Evolutionary conservation across 2,888 invertebrate species (phyloP).

Genomic region (Pharmacophagus antenor): DNA sequence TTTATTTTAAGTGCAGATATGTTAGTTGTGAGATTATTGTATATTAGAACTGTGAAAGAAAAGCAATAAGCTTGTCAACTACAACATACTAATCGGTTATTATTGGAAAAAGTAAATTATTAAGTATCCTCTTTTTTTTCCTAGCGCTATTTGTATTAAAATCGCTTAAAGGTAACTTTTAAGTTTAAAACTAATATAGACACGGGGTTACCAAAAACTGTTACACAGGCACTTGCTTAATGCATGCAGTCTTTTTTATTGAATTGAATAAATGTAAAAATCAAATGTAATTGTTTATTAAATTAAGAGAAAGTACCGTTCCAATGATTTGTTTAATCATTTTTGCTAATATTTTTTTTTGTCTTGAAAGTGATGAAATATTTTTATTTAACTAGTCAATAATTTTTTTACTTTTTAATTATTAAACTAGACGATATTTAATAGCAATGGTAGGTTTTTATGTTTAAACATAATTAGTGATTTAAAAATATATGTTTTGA

Average conservation of each 20-base stretch:
- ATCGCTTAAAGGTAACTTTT: background rate
- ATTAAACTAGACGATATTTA: no score
- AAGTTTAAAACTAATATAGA: background rate
- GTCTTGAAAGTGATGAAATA: no score
- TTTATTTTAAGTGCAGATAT: constrained; percentile 28
- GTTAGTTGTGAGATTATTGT: constrained; percentile 16
- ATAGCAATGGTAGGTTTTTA: no score
- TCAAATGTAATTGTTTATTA: background rate
- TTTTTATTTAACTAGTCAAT: no score
- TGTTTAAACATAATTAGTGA: background rate
- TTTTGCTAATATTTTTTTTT: background rate
- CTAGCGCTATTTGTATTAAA: background rate
- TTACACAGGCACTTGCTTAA: no score
- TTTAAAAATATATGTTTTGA: no score
- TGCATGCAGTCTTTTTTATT: no score
- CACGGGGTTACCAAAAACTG: no score
- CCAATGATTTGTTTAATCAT: background rate
- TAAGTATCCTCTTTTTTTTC: background rate
- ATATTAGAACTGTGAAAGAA: background rate
- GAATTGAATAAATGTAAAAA: background rate
- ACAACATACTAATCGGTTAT: background rate
- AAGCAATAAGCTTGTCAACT: background rate
- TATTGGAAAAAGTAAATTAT: background rate
- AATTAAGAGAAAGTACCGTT: background rate
- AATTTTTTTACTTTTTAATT: no score